Conservation (phyloP, 2,797 vertebrate species). For the Garrulus glandarius region DNA sequence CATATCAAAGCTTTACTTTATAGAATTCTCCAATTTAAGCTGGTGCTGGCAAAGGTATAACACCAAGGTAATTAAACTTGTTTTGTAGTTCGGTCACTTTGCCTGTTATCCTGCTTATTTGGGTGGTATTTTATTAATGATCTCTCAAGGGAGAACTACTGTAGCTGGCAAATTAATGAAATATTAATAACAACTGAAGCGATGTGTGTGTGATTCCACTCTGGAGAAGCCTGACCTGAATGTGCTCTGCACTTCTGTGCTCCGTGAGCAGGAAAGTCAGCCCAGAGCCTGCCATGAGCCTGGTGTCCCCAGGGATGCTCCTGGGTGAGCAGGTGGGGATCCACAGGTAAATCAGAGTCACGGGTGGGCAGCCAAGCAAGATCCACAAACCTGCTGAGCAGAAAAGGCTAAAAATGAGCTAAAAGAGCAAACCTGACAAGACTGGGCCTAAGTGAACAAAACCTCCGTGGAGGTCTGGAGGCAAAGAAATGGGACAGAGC, state of each 20-base stretch:
- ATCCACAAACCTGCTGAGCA: background rate
- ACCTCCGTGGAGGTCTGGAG: background rate
- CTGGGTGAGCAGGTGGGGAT: background rate
- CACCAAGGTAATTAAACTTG: conserved; percentile 74
- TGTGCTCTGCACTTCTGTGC: background rate
- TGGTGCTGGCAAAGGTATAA: conserved; percentile 35
- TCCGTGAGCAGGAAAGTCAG: background rate
- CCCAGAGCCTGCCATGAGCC: rapidly evolving
- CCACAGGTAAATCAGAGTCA: background rate
- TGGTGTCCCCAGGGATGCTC: rapidly evolving
- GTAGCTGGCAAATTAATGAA: conserved; percentile 75
- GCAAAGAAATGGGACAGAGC: background rate
- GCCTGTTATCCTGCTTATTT: conserved; percentile 79
- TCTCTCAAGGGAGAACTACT: conserved; percentile 73
- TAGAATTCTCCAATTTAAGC: conserved; percentile 54
- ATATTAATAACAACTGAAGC: conserved; percentile 70
- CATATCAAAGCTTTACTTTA: conserved; percentile 67
- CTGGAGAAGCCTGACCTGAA: conserved; percentile 41
- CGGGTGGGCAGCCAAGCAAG: background rate
- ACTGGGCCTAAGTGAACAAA: background rate
- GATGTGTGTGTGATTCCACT: background rate
- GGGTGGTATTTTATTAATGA: conserved; percentile 82
- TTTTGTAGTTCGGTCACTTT: conserved; percentile 74
- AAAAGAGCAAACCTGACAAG: rapidly evolving
- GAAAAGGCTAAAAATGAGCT: background rate